A percentile compares a stretch with the other conserved stretches of the same genome.
phyloP scores from a whole-genome alignment of 2,113 vertebrate species.

The Bubalus kerabau region DNA sequence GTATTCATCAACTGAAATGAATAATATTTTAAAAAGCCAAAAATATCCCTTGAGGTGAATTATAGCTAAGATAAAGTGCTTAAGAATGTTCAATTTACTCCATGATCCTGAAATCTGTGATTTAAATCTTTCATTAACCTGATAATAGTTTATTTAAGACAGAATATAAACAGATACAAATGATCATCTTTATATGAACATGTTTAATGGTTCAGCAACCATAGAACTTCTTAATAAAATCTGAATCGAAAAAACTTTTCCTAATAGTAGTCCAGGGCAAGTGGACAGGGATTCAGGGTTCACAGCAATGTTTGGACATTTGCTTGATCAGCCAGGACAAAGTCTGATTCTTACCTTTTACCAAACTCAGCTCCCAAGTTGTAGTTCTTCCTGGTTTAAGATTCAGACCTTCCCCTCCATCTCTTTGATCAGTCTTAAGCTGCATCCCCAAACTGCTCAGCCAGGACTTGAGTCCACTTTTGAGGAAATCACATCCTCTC shows the following conservation, averaged over 20 bases:
- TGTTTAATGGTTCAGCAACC: not conserved
- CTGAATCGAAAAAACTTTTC: not conserved
- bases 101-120: constrained; percentile 23
- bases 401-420: not conserved
- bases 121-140: constrained; percentile 51
- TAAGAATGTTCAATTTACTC: constrained; percentile 25
- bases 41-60: constrained; percentile 21
- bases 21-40: not conserved
- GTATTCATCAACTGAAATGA: not conserved
- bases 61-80: constrained; percentile 24
- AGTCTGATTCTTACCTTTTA: not conserved
- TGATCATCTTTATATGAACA: constrained; percentile 11
- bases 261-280: not conserved
- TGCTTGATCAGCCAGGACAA: not conserved
- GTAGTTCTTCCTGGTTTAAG: not conserved
- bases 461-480: not conserved
- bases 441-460: not conserved
- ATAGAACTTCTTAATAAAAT: not conserved
- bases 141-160: not conserved
- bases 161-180: constrained; percentile 14
- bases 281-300: no score
- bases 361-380: not conserved
- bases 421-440: not conserved
- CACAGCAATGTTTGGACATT: not conserved
- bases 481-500: not conserved